Evolutionary conservation across 2,888 invertebrate genomes (phyloP).

Genomic region (Brachylomia viminalis): DNA sequence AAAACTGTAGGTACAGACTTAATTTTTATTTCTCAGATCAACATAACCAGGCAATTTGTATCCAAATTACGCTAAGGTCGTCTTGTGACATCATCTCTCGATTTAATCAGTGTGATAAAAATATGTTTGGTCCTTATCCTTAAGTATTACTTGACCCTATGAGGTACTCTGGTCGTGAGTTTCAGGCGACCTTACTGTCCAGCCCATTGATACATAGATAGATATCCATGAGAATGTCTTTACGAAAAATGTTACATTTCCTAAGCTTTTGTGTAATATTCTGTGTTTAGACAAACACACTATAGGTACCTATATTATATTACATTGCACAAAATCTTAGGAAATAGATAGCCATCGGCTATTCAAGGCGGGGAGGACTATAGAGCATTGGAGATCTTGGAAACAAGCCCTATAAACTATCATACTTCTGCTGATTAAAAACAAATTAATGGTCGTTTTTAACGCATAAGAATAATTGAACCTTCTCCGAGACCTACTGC

Average conservation of each 20-base stretch:
- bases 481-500: neutral
- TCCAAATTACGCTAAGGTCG: conserved; percentile 55
- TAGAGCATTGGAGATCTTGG: neutral
- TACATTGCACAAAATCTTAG: neutral
- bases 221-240: too few relatives aligned
- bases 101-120: conserved; percentile 18
- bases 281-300: too few relatives aligned
- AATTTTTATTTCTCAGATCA: conserved; percentile 26
- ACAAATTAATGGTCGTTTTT: neutral
- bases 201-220: neutral
- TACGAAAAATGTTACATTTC: neutral
- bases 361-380: too few relatives aligned
- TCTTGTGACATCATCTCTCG: conserved; percentile 50
- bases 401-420: neutral
- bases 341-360: neutral
- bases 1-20: neutral
- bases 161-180: neutral
- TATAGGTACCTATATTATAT: too few relatives aligned
- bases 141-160: conserved; percentile 3
- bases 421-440: neutral
- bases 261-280: too few relatives aligned
- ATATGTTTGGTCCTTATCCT: conserved; percentile 6
- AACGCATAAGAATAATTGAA: neutral
- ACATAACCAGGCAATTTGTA: conserved; percentile 56
- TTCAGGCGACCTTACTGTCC: neutral